A percentile compares a stretch with the other conserved stretches of the same genome.
Conservation (phyloP, 2,888 invertebrate species). For the Microchrysa polita region DNA sequence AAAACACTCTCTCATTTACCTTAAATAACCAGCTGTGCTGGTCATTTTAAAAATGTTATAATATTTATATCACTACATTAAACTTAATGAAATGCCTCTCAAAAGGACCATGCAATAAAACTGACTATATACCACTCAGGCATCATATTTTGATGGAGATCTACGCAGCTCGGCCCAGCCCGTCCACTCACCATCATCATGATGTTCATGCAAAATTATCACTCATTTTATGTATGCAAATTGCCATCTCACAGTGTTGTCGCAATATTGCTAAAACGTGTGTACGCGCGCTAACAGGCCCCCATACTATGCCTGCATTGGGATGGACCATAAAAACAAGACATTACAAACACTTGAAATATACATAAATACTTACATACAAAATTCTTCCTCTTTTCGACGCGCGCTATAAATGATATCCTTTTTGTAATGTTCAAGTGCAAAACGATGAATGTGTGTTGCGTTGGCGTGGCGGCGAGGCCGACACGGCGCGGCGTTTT, state of each 20-base stretch:
- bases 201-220: constrained; percentile 2
- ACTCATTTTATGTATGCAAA: constrained; percentile 27
- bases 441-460: constrained; percentile 18
- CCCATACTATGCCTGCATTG: too few species aligned
- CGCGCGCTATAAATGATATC: too few species aligned
- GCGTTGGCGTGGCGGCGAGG: too few species aligned
- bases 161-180: neutral
- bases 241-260: constrained; percentile 20
- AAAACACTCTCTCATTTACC: too few species aligned
- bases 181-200: too few species aligned
- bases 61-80: neutral
- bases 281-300: neutral
- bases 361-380: too few species aligned
- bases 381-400: constrained; percentile 9
- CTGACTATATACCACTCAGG: constrained; percentile 12
- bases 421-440: constrained; percentile 14
- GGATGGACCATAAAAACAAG: constrained; percentile 4
- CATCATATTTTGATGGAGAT: constrained; percentile 17
- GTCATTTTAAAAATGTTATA: too few species aligned
- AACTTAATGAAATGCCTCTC: neutral
- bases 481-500: too few species aligned
- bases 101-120: neutral
- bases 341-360: constrained; percentile 22
- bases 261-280: constrained; percentile 27
- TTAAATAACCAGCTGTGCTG: too few species aligned